Conservation (phyloP, 2,888 invertebrate species). For the Troglohyphantes excavatus region DNA sequence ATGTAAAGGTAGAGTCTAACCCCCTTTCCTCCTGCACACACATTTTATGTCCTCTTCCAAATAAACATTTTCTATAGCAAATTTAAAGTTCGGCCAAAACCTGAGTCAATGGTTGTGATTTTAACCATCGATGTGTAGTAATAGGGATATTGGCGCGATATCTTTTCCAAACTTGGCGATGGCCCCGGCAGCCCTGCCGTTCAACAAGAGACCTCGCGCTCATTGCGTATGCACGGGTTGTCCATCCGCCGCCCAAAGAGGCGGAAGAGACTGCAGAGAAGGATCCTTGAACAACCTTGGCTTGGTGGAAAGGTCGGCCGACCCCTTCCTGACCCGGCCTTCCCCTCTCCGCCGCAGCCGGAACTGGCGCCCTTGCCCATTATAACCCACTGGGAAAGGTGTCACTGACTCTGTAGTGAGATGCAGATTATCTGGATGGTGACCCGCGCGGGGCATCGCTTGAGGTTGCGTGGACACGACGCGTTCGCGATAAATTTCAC, state of each 20-base stretch:
- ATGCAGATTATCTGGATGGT: conserved; percentile 27
- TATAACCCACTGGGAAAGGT: conserved; percentile 20
- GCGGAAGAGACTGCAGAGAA: conserved; percentile 19
- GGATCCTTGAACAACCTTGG: conserved; percentile 71
- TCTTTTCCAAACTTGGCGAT: too few relatives aligned
- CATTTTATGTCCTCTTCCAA: too few relatives aligned
- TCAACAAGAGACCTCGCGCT: background rate
- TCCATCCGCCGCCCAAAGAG: background rate
- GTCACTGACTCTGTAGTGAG: conserved; percentile 35
- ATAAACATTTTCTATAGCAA: too few relatives aligned
- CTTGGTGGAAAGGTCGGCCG: conserved; percentile 22
- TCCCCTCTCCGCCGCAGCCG: conserved; percentile 43
- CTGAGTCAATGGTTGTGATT: too few relatives aligned
- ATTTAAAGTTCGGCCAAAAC: too few relatives aligned
- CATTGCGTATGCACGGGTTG: background rate
- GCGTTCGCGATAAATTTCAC: background rate
- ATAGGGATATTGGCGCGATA: too few relatives aligned
- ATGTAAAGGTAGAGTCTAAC: too few relatives aligned
- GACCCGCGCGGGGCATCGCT: background rate
- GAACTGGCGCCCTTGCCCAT: conserved; percentile 30
- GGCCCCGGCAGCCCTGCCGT: too few relatives aligned
- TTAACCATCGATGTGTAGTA: too few relatives aligned
- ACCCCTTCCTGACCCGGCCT: conserved; percentile 42
- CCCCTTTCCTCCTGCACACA: too few relatives aligned
- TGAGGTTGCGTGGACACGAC: background rate